Percentiles rank a stretch among this genome's conserved stretches.
Conservation (phyloP, 2,113 vertebrate species). For the Pimephales promelas region DNA sequence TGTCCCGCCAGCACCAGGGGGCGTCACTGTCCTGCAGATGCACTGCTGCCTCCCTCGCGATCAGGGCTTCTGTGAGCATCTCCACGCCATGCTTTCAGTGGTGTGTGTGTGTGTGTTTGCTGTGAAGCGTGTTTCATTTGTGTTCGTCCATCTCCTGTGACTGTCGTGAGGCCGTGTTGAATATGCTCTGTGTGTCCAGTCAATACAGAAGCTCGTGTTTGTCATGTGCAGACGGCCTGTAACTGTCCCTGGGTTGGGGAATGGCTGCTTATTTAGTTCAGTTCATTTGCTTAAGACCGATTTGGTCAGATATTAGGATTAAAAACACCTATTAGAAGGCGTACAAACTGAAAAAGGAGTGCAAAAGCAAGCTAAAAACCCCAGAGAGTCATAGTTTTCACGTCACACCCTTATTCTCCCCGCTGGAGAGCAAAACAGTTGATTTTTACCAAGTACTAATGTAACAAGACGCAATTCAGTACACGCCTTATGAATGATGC, state of each 20-base stretch:
- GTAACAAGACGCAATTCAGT: too few species aligned
- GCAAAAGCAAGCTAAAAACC: too few species aligned
- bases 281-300: too few species aligned
- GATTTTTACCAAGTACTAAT: too few species aligned
- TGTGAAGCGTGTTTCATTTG: conserved; percentile 33
- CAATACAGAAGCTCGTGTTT: background rate
- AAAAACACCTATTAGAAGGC: background rate
- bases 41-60: conserved; percentile 79
- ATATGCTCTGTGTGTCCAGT: conserved; percentile 18
- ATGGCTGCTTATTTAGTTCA: background rate
- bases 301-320: background rate
- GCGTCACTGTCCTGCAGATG: conserved; percentile 55
- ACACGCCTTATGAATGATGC: too few species aligned
- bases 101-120: conserved; percentile 33
- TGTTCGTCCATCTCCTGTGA: conserved; percentile 4
- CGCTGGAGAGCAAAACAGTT: too few species aligned
- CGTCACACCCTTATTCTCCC: too few species aligned
- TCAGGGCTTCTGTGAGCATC: conserved; percentile 75
- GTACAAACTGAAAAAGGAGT: background rate
- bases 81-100: conserved; percentile 71
- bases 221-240: background rate
- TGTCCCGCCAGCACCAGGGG: conserved; percentile 42
- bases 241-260: background rate
- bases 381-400: too few species aligned
- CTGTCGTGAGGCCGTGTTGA: background rate